phyloP scores from a whole-genome alignment of 2,797 vertebrate genomes.

The Valencia hispanica region DNA sequence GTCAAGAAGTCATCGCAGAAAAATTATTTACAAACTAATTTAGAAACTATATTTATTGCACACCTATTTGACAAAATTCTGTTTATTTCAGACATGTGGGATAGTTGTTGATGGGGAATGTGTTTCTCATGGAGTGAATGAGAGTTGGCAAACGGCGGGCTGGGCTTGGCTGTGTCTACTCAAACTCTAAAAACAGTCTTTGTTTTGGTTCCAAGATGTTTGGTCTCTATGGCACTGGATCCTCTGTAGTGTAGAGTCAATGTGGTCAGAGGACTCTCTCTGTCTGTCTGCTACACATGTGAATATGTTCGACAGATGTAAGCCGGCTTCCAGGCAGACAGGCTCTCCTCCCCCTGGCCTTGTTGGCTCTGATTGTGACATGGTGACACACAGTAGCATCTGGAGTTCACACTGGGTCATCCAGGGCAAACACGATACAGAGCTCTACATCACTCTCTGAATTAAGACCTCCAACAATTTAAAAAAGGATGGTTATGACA shows the following conservation, averaged over 20 bases:
- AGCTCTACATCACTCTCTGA: constrained; percentile 48
- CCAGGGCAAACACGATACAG: constrained; percentile 67
- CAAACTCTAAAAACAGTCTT: constrained; percentile 55
- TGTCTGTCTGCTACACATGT: constrained; percentile 74
- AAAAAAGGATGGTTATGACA: constrained; percentile 28
- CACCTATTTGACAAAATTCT: constrained; percentile 40
- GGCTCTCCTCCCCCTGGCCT: constrained; percentile 73
- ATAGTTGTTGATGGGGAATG: constrained; percentile 25
- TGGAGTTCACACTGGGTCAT: constrained; percentile 80
- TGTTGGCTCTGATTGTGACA: constrained; percentile 77
- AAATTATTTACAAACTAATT: constrained; percentile 64
- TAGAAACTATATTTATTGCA: constrained; percentile 57
- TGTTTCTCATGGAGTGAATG: constrained; percentile 67
- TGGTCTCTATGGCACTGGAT: constrained; percentile 57
- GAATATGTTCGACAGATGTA: constrained; percentile 85
- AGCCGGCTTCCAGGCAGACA: constrained; percentile 74
- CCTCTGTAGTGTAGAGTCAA: constrained; percentile 50
- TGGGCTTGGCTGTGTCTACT: constrained; percentile 55
- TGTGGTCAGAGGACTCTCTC: constrained; percentile 69
- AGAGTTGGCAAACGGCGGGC: constrained; percentile 50
- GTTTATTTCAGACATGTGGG: constrained; percentile 40
- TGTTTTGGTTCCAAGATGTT: constrained; percentile 67
- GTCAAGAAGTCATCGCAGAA: not conserved
- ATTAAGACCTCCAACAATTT: constrained; percentile 45
- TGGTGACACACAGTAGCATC: constrained; percentile 83